Evolutionary conservation across 2,888 invertebrate species (phyloP).

Genomic region (Eupithecia subumbrata): DNA sequence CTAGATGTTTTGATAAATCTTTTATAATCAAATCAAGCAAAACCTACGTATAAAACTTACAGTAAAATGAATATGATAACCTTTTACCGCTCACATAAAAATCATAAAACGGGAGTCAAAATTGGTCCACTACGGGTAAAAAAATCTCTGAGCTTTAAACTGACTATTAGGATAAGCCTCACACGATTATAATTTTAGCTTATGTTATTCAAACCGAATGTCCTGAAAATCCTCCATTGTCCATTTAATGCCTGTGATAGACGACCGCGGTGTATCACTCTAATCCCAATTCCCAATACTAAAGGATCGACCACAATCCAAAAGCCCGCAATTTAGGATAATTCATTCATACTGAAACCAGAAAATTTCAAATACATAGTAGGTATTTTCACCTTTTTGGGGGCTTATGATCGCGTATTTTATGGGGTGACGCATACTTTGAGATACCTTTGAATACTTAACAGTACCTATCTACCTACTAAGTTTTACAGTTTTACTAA

Average conservation of each 20-base stretch:
- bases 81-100: neutral
- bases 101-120: neutral
- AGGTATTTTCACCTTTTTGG: conserved; percentile 56
- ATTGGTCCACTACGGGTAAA: neutral
- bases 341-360: conserved; percentile 59
- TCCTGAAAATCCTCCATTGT: conserved; percentile 45
- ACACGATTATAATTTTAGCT: neutral
- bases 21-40: neutral
- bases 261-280: conserved; percentile 52
- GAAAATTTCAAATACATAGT: conserved; percentile 52
- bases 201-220: neutral
- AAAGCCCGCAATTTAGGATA: conserved; percentile 59
- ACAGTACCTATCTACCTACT: no score
- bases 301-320: conserved; percentile 63
- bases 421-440: neutral
- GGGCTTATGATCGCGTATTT: conserved; percentile 4
- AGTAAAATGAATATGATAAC: neutral
- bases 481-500: no score
- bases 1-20: neutral
- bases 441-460: neutral
- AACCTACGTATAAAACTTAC: no score
- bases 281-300: conserved; percentile 55
- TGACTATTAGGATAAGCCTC: neutral
- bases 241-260: conserved; percentile 50
- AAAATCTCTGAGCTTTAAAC: neutral